These are phyloP conservation scores for Drosophila prostipennis DNA, from an alignment of 2,888 invertebrate genomes.

Conservation along the genomic window DNA sequence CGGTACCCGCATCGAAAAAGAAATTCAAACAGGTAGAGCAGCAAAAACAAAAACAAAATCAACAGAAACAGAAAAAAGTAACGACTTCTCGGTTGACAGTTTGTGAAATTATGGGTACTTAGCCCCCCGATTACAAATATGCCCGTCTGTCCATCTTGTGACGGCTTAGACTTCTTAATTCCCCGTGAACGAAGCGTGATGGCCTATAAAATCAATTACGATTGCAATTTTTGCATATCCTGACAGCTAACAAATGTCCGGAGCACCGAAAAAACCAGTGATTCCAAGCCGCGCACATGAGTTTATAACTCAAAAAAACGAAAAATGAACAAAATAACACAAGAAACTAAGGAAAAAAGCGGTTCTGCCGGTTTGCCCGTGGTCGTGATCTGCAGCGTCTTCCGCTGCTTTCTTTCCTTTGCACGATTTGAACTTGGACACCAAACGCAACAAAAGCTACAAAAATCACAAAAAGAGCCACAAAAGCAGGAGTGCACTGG, in stretches of 20 bases:
- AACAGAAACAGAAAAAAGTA: conserved; percentile 7
- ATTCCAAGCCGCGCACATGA: conserved; percentile 13
- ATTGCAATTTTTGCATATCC: conserved; percentile 37
- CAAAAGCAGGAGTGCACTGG: conserved; percentile 10
- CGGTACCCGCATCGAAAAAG: conserved; percentile 65
- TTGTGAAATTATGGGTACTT: conserved; percentile 61
- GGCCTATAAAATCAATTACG: conserved; percentile 33
- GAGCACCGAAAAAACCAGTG: conserved; percentile 33
- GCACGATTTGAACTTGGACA: conserved; percentile 77
- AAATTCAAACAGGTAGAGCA: conserved; percentile 66
- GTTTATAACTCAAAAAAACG: conserved; percentile 17
- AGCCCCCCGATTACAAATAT: conserved; percentile 29
- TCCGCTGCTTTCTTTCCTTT: conserved; percentile 66
- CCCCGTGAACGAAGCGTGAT: conserved; percentile 1
- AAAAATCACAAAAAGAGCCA: conserved; percentile 17
- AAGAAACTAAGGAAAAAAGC: conserved; percentile 52
- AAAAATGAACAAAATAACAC: conserved; percentile 33
- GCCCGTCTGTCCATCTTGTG: conserved; percentile 54
- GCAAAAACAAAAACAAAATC: conserved; percentile 3
- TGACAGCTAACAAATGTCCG: conserved; percentile 45
- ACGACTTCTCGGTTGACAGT: conserved; percentile 47
- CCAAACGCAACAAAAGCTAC: conserved; percentile 43
- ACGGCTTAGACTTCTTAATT: conserved; percentile 23
- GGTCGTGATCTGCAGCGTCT: conserved; percentile 62
- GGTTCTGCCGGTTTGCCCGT: conserved; percentile 74